Percentiles rank a stretch among this genome's conserved stretches.
These are phyloP conservation scores for Phenganax subtilis DNA, from an alignment of 92 coral and sea anemone species.

Conservation along the genomic window DNA sequence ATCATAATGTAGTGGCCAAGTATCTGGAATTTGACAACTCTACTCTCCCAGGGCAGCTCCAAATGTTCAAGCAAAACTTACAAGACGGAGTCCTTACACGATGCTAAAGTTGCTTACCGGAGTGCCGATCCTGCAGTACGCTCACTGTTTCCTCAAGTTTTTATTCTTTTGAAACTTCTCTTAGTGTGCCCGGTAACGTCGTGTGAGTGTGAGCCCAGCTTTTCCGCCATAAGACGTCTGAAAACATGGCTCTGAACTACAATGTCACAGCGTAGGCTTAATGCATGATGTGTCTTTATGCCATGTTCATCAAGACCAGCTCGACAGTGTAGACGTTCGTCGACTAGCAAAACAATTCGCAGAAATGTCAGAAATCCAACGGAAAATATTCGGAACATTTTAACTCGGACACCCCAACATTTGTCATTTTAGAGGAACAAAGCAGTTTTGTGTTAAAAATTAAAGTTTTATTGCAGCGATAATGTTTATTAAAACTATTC, in stretches of 20 bases:
- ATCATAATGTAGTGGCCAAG: conserved; percentile 1
- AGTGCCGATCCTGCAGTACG: neutral
- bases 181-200: conserved; percentile 4
- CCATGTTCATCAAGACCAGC: neutral
- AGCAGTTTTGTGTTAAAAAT: too few relatives aligned
- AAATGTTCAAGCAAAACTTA: conserved; percentile 24
- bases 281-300: neutral
- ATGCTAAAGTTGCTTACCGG: conserved; percentile 6
- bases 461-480: too few relatives aligned
- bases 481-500: too few relatives aligned
- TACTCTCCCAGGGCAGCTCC: conserved; percentile 1
- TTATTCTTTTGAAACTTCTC: conserved; percentile 10
- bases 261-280: neutral
- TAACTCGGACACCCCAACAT: neutral
- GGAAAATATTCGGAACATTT: neutral
- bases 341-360: neutral
- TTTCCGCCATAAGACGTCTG: neutral
- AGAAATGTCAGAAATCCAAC: neutral
- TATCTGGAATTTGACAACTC: neutral
- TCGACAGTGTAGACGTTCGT: neutral
- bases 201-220: neutral
- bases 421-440: too few relatives aligned
- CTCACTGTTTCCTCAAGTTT: conserved; percentile 19
- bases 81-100: conserved; percentile 14
- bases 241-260: conserved; percentile 6